Evolutionary conservation across 37 sponge, comb jelly and placozoan species (phyloP).

Genomic region (Chondrosia reniformis): DNA sequence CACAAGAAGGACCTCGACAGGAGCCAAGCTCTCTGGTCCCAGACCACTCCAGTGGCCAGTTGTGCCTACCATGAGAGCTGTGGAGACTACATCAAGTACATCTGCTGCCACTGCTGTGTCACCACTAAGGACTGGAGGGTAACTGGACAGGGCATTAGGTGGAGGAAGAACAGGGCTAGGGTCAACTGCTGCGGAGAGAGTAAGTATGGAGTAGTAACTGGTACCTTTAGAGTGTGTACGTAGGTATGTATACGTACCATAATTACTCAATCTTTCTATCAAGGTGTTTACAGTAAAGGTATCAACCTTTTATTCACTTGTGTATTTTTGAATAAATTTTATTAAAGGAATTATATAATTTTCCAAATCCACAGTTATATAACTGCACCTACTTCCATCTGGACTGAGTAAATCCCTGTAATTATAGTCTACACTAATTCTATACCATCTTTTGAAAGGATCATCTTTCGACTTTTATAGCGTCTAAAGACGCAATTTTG

Average conservation of each 20-base stretch:
- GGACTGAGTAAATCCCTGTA: too few species aligned
- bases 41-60: constrained; percentile 58
- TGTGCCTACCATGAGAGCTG: constrained; percentile 73
- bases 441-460: too few species aligned
- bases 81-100: constrained; percentile 31
- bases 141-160: constrained; percentile 83
- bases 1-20: constrained; percentile 82
- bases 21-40: constrained; percentile 71
- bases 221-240: neutral
- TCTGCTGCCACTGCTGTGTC: constrained; percentile 73
- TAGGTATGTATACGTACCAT: neutral
- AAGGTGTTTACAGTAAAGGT: too few species aligned
- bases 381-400: too few species aligned
- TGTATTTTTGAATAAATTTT: too few species aligned
- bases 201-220: neutral
- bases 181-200: constrained; percentile 80
- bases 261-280: too few species aligned
- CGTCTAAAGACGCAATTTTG: too few species aligned
- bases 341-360: too few species aligned
- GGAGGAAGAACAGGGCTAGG: constrained; percentile 69
- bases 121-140: constrained; percentile 73
- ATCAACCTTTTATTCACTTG: too few species aligned
- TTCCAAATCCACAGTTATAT: too few species aligned
- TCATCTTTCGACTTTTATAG: too few species aligned
- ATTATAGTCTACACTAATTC: too few species aligned